Base-by-base conservation (phyloP, 2,888 invertebrate species). In the Digitonthophagus gazella region DNA sequence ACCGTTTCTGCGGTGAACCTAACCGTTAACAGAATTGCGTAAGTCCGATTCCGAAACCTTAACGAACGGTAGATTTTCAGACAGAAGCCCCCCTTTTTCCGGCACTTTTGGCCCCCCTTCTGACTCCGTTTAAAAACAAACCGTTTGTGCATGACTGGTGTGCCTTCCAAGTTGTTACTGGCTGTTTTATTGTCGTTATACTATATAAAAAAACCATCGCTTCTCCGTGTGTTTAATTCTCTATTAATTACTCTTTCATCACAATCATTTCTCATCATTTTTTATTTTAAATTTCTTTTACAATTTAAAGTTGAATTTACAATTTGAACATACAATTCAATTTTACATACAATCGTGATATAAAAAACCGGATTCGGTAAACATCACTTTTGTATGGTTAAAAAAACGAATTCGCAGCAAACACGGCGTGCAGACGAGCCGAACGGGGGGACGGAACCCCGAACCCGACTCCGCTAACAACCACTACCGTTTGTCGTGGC, bases 1-100 rank as follows among this genome's bases (percentile, higher is more conserved):
- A 93, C 93, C 85, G 91, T 93, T 86, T 93, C 93, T 84, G 91
- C 93, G 86, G 93, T 93, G 89, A 93, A 93, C 90, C 91, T 93
- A 86, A 91, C 93, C 87, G 89, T 93, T 88, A 93, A 93, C 90
- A 89, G 93, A 88, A 93, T 93, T 86, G 93, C 92, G 93, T 93
- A 93, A 93, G 93, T 93, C 86, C 82, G 44, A 61, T 44, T 44
- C 28, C 28, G 11, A 44, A 11, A 44, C 6, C 28, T 3, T 44
- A 44, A 44, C 28, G 28, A 2, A 44, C 11, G 28, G 28, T 44
- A 44, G 28, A n/a, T 44, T 44, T 44, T 44, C 28, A 11, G 6
- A 8, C 6, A 44, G 22, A 22, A 22, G 6, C 22, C 28, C 28
- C 28, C 28, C 1, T 44, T 44, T 44, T 44, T 44, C 28, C 28